Evolutionary conservation across 2,888 invertebrate species (phyloP), one percentile per base, ranked within the genome.

Genomic region (Antheraea yamamai): DNA sequence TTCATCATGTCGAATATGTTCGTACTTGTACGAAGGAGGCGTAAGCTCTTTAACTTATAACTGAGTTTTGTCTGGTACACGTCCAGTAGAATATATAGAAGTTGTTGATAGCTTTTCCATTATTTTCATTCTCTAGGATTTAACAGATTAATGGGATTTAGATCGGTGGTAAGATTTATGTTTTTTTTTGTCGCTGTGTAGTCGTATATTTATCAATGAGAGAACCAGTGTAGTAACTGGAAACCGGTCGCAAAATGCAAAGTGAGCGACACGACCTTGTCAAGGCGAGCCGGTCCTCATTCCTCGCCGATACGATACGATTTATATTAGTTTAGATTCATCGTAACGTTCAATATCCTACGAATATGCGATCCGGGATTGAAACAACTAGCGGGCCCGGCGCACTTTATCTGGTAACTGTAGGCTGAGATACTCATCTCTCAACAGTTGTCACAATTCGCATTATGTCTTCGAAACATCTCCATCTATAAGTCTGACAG

Each of bases 181-280:
- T 12, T 23, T 61, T 23, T 61, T 20, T n/a, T 7, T 10, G 23
- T 61, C 20, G 20, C n/a, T 20, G 20, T n/a, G 12, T 23, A 8
- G 8, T n/a, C 23, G 1, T 23, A 72, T 72, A 75, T 75, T 26
- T 73, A 82, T 83, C 80, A 83, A 83, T 81, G 83, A 77, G 73
- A 74, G 61, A 61, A 72, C 26, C 39, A 72, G 77, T 82, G 84
- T 80, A 79, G 78, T 80, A 77, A 75, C 20, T 74, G 61, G 75
- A 76, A 75, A 80, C 81, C 81, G 82, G 82, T 82, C 79, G 76
- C 79, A 79, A 80, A 82, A 77, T 52, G 72, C 30, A 52, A 73
- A 61, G n/a, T 77, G 80, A 66, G 26, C 81, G 81, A 79, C 74
- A 73, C 85, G 90, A 88, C 90, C 90, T 90, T 89, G 88, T 86